Percentiles rank a stretch among this genome's conserved stretches.
Evolutionary conservation across 2,113 vertebrate species (phyloP).

Genomic region (Psettodes erumei): DNA sequence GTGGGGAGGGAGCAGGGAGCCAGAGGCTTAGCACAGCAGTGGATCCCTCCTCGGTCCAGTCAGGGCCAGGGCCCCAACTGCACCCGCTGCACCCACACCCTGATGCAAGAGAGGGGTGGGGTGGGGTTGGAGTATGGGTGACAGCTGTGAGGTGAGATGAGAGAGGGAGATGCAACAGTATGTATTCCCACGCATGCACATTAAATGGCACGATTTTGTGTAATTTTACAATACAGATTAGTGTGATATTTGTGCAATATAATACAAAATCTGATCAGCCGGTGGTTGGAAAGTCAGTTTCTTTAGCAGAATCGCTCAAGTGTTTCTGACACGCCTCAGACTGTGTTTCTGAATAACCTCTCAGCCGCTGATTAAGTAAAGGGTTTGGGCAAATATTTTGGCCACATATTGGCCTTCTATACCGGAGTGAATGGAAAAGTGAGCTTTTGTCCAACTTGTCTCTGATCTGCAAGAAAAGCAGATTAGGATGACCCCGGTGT

Average conservation of each 20-base stretch:
- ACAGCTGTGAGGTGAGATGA: conserved; percentile 75
- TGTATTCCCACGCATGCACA: conserved; percentile 56
- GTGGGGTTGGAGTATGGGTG: conserved; percentile 43
- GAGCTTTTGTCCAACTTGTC: conserved; percentile 68
- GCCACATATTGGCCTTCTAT: conserved; percentile 67
- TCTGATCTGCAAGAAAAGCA: conserved; percentile 77
- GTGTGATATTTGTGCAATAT: neutral
- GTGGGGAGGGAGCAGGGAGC: conserved; percentile 76
- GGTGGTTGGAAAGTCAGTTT: neutral
- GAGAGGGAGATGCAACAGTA: conserved; percentile 62
- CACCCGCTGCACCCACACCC: conserved; percentile 73
- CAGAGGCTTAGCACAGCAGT: conserved; percentile 83
- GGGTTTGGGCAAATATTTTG: conserved; percentile 81
- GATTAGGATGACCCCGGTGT: conserved; percentile 78
- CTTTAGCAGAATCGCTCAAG: neutral
- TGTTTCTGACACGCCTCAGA: conserved; percentile 35
- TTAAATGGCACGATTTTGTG: conserved; percentile 20
- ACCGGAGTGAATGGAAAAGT: conserved; percentile 56
- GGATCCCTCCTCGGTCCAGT: conserved; percentile 77
- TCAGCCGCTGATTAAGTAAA: conserved; percentile 72
- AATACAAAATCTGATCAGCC: neutral
- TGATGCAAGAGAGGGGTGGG: conserved; percentile 61
- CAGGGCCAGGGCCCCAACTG: conserved; percentile 70
- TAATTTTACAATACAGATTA: neutral
- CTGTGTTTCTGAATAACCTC: conserved; percentile 63